A percentile compares a stretch with the other conserved stretches of the same genome.
Conservation (phyloP, 2,888 invertebrate genomes). For the Limnephilus auricula region DNA sequence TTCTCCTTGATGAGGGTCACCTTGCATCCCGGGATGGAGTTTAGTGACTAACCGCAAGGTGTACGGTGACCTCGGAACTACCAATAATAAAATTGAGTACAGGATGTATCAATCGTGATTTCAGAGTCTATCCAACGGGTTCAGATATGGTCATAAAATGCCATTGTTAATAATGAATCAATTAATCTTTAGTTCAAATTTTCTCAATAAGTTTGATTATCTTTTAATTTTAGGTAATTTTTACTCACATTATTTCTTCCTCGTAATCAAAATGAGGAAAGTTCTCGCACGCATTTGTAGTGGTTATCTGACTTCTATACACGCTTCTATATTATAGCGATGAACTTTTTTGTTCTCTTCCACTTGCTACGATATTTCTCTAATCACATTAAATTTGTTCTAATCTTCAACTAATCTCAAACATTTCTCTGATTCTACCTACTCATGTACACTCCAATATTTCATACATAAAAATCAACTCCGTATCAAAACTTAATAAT, state of each 20-base stretch:
- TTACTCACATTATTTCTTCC: not conserved
- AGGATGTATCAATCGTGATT: conserved; percentile 27
- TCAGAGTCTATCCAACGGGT: not conserved
- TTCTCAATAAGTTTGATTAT: not conserved
- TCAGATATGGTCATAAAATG: not conserved
- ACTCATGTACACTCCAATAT: too few species aligned
- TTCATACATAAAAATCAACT: not conserved
- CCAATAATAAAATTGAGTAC: not conserved
- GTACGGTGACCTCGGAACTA: conserved; percentile 9
- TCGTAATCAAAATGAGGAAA: not conserved
- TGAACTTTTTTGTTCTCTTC: not conserved
- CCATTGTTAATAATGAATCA: not conserved
- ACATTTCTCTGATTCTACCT: too few species aligned
- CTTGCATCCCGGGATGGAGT: not conserved
- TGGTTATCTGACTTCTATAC: too few species aligned
- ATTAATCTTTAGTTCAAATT: not conserved
- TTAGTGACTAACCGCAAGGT: conserved; percentile 30
- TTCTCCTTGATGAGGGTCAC: not conserved
- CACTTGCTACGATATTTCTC: too few species aligned
- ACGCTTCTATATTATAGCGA: too few species aligned
- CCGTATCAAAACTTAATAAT: not conserved
- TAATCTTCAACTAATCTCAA: too few species aligned
- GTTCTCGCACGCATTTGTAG: not conserved
- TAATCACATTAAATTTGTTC: too few species aligned
- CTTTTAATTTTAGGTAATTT: not conserved